Evolutionary conservation across 2,888 invertebrate genomes (phyloP).

Genomic region (Drosophila paramelanica): DNA sequence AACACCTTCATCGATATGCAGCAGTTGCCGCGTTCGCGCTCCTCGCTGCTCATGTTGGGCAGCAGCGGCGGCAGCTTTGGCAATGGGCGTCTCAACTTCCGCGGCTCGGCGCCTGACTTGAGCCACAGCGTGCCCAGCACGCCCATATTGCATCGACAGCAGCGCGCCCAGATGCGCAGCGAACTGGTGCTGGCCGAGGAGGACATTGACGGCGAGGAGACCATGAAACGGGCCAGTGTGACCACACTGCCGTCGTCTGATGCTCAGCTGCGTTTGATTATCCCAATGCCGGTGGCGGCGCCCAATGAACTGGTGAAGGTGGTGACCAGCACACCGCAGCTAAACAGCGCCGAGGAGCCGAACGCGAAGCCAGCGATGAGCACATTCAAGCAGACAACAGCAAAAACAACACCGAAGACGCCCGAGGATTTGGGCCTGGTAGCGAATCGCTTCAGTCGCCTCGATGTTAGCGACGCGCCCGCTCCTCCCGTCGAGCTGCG

Average conservation of each 20-base stretch:
- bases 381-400: conserved; percentile 67
- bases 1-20: conserved; percentile 86
- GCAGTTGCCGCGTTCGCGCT: conserved; percentile 86
- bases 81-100: conserved; percentile 74
- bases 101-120: conserved; percentile 84
- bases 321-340: conserved; percentile 55
- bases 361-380: conserved; percentile 63
- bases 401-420: conserved; percentile 39
- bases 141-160: conserved; percentile 77
- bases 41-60: conserved; percentile 85
- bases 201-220: conserved; percentile 40
- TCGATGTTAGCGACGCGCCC: conserved; percentile 24
- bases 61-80: conserved; percentile 12
- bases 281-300: conserved; percentile 32
- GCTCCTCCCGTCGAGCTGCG: conserved; percentile 43
- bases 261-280: conserved; percentile 52
- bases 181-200: conserved; percentile 76
- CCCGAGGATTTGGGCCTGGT: conserved; percentile 64
- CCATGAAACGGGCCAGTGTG: conserved; percentile 65
- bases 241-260: conserved; percentile 49
- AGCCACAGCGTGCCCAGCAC: conserved; percentile 84
- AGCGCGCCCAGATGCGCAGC: conserved; percentile 65
- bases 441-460: conserved; percentile 65
- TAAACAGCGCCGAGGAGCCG: conserved; percentile 52
- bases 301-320: conserved; percentile 67